phyloP scores from a whole-genome alignment of 2,113 vertebrate genomes.

The Gymnogyps californianus region DNA sequence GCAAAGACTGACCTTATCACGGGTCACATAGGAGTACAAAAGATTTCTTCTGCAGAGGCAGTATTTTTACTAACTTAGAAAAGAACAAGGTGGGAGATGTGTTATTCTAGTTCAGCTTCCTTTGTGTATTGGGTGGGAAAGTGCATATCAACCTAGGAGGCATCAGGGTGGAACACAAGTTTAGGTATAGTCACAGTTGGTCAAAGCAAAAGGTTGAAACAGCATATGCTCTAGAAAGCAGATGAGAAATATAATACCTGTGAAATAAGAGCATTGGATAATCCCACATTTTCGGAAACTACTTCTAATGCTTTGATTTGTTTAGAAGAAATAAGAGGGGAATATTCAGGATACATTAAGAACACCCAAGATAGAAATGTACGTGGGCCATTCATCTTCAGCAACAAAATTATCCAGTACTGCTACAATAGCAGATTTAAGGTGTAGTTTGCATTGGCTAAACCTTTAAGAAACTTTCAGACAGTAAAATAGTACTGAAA shows the following conservation, averaged over 20 bases:
- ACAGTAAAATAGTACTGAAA: background rate
- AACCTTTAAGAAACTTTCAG: background rate
- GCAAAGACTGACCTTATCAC: background rate
- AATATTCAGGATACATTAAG: background rate
- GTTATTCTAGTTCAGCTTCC: background rate
- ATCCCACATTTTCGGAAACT: background rate
- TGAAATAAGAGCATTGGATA: background rate
- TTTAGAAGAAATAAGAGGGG: background rate
- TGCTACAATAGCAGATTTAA: background rate
- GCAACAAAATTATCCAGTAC: background rate
- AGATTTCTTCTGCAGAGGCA: background rate
- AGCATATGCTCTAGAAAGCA: background rate
- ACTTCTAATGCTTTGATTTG: background rate
- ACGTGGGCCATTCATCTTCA: background rate
- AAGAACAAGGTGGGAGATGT: rapidly evolving
- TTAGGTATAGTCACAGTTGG: background rate
- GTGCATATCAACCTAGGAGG: background rate
- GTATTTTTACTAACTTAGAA: background rate
- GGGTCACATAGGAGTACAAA: background rate
- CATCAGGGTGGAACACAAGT: background rate
- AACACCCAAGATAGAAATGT: background rate
- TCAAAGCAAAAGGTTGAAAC: background rate
- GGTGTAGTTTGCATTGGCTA: background rate
- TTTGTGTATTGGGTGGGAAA: background rate
- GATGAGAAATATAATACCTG: background rate